Conservation (phyloP, 2,888 invertebrate genomes). For the Eutolmus rufibarbis region DNA sequence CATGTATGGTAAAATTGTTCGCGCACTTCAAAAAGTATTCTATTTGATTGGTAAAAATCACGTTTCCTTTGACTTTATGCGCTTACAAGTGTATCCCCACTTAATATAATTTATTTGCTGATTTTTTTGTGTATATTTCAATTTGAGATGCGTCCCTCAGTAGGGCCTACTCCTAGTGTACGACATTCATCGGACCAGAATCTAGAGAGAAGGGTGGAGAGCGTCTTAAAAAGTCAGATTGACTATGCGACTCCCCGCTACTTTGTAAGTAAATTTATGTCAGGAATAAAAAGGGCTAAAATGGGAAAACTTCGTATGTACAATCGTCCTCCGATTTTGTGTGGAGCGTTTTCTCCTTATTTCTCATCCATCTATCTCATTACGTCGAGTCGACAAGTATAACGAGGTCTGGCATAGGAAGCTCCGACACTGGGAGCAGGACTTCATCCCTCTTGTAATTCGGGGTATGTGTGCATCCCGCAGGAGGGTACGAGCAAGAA, state of each 20-base stretch:
- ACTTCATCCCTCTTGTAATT: constrained; percentile 1
- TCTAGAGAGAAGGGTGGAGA: background rate
- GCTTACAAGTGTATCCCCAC: background rate
- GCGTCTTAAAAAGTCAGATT: constrained; percentile 13
- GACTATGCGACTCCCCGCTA: constrained; percentile 27
- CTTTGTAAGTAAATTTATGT: constrained; percentile 24
- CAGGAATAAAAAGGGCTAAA: background rate
- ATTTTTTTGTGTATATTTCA: background rate
- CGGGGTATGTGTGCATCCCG: constrained; percentile 6
- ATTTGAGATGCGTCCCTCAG: background rate
- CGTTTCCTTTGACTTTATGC: background rate
- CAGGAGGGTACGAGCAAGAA: background rate
- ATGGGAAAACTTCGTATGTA: constrained; percentile 25
- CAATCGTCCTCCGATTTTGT: background rate
- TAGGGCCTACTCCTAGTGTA: constrained; percentile 7
- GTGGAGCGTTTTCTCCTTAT: constrained; percentile 16
- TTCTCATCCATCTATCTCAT: constrained; percentile 8
- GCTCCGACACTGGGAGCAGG: background rate
- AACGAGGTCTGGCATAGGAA: background rate
- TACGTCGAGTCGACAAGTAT: constrained; percentile 2
- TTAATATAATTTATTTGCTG: constrained; percentile 18
- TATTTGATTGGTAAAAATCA: background rate
- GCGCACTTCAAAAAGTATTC: background rate
- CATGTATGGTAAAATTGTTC: background rate
- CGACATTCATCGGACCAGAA: background rate